These are phyloP conservation scores for Platorchestia sp. DNA, from an alignment of 1,140 invertebrate species.

Conservation along the genomic window DNA sequence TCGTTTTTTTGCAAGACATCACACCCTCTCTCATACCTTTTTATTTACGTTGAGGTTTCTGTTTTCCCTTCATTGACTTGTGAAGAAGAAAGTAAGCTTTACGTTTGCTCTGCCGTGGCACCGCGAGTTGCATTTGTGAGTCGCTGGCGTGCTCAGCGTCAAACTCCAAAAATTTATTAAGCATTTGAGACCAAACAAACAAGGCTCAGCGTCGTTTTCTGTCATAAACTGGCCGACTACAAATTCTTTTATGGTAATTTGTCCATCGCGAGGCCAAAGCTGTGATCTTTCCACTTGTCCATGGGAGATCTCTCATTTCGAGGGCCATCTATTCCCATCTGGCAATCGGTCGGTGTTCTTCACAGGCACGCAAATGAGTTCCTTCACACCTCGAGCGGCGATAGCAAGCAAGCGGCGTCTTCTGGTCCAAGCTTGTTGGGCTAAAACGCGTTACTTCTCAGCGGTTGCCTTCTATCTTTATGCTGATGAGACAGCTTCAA, in stretches of 20 bases:
- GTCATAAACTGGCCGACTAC: conserved; percentile 24
- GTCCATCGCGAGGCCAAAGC: background rate
- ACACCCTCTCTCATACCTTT: background rate
- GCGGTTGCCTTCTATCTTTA: conserved; percentile 53
- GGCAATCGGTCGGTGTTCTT: conserved; percentile 46
- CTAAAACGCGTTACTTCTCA: conserved; percentile 50
- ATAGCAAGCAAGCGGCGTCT: conserved; percentile 45
- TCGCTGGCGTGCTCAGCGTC: background rate
- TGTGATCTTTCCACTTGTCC: conserved; percentile 25
- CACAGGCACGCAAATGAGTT: conserved; percentile 51
- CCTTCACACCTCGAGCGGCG: conserved; percentile 47
- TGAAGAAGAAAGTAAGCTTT: background rate
- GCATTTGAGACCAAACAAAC: conserved; percentile 42
- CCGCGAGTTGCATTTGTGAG: background rate
- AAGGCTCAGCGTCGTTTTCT: background rate
- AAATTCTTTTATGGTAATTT: conserved; percentile 48
- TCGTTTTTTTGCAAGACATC: background rate
- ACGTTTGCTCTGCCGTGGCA: too few species aligned
- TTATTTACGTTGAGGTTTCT: background rate
- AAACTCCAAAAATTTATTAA: conserved; percentile 31
- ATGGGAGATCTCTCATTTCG: conserved; percentile 42
- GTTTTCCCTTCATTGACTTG: background rate
- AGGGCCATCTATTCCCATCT: conserved; percentile 40
- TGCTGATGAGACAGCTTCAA: conserved; percentile 54
- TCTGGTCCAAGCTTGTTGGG: background rate